These are phyloP conservation scores for Peromyscus nudipes DNA, from an alignment of 2,797 vertebrate genomes.

Conservation along the genomic window DNA sequence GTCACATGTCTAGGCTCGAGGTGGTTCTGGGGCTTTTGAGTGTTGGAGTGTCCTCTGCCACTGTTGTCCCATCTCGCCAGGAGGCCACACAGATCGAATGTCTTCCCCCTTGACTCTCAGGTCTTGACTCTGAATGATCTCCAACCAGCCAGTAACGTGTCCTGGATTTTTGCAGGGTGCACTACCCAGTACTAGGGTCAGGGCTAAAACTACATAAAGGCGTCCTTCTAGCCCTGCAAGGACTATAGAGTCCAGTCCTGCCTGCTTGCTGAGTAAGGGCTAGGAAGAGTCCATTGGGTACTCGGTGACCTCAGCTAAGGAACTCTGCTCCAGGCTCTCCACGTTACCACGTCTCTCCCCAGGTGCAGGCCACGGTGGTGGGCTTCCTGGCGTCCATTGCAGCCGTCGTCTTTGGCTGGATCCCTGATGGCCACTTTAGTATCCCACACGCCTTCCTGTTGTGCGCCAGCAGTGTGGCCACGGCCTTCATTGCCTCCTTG, in stretches of 20 bases:
- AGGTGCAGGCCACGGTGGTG: slow-evolving; percentile 99
- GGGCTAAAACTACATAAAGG: slow-evolving; percentile 70
- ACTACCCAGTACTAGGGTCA: neutral
- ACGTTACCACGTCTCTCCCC: neutral
- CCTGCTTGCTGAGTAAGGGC: neutral
- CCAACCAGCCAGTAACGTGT: neutral
- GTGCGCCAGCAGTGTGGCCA: slow-evolving; percentile 98
- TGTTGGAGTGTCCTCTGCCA: neutral
- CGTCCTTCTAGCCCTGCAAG: slow-evolving; percentile 38
- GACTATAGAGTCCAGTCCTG: neutral
- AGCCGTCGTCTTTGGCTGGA: slow-evolving; percentile 98
- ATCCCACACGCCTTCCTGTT: slow-evolving; percentile 95
- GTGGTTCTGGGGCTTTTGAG: neutral
- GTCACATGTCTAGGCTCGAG: neutral
- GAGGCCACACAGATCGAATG: neutral
- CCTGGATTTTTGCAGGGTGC: slow-evolving; percentile 20
- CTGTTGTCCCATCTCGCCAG: neutral
- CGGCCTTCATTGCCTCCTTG: slow-evolving; percentile 97
- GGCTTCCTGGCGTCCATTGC: slow-evolving; percentile 98
- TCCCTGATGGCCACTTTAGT: slow-evolving; percentile 96
- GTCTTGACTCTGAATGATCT: slow-evolving; percentile 20
- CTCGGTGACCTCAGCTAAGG: neutral
- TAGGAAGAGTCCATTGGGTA: neutral
- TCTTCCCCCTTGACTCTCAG: neutral
- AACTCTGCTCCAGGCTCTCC: neutral